These are phyloP conservation scores for Nycticryphes semicollaris DNA, from an alignment of 2,113 vertebrate species.

Conservation along the genomic window DNA sequence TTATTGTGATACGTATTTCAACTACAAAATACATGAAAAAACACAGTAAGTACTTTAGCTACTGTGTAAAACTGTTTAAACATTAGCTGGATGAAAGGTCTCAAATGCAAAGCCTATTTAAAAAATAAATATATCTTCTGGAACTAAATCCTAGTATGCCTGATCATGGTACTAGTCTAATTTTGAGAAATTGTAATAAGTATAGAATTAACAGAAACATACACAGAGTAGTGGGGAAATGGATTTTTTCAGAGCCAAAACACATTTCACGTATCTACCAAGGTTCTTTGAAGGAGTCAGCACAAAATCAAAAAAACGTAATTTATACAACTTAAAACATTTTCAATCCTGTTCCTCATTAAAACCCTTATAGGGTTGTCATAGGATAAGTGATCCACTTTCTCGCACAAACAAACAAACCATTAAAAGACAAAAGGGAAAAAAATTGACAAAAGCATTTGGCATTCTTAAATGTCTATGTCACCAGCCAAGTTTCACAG, in stretches of 20 bases:
- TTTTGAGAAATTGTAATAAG: background rate
- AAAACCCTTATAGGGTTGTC: background rate
- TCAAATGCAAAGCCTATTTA: background rate
- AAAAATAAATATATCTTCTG: background rate
- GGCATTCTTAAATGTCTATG: background rate
- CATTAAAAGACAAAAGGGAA: background rate
- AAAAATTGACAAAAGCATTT: background rate
- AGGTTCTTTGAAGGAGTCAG: background rate
- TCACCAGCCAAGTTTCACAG: background rate
- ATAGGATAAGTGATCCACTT: background rate
- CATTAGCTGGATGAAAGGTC: background rate
- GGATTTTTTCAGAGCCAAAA: background rate
- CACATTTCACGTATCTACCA: accelerated
- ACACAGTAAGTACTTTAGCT: background rate
- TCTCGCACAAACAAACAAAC: background rate
- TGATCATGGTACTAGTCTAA: background rate
- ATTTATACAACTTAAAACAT: background rate
- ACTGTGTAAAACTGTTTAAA: background rate
- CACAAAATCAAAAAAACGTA: background rate
- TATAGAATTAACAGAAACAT: background rate
- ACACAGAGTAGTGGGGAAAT: background rate
- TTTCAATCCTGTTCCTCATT: background rate
- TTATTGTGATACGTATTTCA: background rate
- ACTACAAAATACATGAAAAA: background rate
- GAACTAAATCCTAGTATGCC: background rate